Evolutionary conservation across 2,888 invertebrate species (phyloP).

Genomic region (Branchinecta sandiegonensis): DNA sequence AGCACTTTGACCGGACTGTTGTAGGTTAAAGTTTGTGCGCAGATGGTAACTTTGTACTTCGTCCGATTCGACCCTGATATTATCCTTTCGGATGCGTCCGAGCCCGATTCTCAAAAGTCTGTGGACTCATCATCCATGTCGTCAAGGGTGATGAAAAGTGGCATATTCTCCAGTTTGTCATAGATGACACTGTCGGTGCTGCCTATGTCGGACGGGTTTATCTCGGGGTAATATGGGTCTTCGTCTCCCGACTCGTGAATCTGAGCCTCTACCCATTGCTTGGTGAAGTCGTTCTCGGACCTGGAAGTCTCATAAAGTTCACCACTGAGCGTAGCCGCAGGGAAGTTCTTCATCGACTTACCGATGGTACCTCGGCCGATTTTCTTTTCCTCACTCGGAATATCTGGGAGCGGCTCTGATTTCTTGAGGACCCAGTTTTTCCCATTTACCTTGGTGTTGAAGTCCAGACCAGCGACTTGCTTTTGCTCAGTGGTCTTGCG

Average conservation of each 20-base stretch:
- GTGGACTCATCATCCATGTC: conserved; percentile 25
- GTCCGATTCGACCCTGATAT: no score
- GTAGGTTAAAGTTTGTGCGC: no score
- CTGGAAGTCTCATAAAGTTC: neutral
- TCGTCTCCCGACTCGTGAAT: neutral
- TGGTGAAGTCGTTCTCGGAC: neutral
- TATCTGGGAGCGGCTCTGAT: neutral
- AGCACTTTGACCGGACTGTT: no score
- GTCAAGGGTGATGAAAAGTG: neutral
- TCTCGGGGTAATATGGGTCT: neutral
- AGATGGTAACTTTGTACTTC: no score
- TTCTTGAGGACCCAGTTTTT: conserved; percentile 12
- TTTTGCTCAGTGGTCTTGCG: conserved; percentile 11
- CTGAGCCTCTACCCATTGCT: conserved; percentile 11
- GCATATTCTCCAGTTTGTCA: neutral
- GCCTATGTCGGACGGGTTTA: neutral
- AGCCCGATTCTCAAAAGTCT: conserved; percentile 23
- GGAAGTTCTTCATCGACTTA: neutral
- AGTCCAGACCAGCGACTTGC: conserved; percentile 17
- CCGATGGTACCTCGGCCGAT: neutral
- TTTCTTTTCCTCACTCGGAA: neutral
- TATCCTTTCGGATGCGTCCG: no score
- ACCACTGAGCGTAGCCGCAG: neutral
- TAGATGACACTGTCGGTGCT: neutral
- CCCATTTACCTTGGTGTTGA: neutral